Conservation (phyloP, 2,888 invertebrate genomes). For the Sturmia bella region DNA sequence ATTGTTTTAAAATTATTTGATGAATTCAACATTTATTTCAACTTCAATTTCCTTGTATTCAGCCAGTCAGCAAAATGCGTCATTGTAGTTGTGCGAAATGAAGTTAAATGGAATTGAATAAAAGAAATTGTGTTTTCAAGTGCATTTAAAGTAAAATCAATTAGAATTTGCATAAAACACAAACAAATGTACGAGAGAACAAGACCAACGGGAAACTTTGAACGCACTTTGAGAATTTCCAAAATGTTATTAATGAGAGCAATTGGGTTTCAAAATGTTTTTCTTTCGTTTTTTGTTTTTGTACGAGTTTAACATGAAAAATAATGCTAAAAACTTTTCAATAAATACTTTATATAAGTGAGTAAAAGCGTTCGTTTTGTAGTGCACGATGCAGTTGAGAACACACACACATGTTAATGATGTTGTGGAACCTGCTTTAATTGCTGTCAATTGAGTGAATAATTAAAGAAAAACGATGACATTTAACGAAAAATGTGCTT, state of each 20-base stretch:
- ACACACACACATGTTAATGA: too few relatives aligned
- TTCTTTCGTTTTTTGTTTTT: not conserved
- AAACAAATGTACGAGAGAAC: not conserved
- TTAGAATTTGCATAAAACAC: conserved; percentile 50
- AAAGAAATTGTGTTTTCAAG: conserved; percentile 27
- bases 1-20: conserved; percentile 48
- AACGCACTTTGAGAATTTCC: conserved; percentile 34
- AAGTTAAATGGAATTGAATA: conserved; percentile 32
- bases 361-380: too few relatives aligned
- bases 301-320: not conserved
- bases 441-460: too few relatives aligned
- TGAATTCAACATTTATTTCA: conserved; percentile 18
- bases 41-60: not conserved
- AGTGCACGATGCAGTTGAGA: too few relatives aligned
- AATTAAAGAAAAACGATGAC: too few relatives aligned
- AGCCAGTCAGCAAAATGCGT: not conserved
- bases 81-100: conserved; percentile 7
- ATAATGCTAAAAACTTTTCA: not conserved
- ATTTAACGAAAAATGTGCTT: too few relatives aligned
- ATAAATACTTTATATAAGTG: not conserved
- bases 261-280: conserved; percentile 15
- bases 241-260: conserved; percentile 45
- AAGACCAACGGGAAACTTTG: conserved; percentile 35
- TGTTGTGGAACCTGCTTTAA: too few relatives aligned
- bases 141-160: conserved; percentile 44